Percentiles rank a stretch among this genome's conserved stretches.
Evolutionary conservation across 2,797 vertebrate genomes (phyloP).

Genomic region (Novumbra hubbsi): DNA sequence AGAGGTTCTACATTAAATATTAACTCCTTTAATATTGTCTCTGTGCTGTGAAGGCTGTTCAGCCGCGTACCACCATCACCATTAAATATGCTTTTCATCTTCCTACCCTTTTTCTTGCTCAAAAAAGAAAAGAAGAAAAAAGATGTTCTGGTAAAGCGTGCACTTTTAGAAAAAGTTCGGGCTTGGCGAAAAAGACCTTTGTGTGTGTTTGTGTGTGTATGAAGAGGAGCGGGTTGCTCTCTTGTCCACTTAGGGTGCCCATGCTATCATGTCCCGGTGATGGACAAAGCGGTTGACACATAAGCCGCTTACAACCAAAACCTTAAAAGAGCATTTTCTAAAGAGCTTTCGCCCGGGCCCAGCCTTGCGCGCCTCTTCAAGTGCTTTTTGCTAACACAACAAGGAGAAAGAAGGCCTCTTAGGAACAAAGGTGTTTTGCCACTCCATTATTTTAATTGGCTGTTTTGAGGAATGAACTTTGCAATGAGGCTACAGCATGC

Average conservation of each 20-base stretch:
- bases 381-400: constrained; percentile 56
- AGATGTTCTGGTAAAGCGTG: constrained; percentile 56
- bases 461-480: constrained; percentile 29
- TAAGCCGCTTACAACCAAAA: constrained; percentile 22
- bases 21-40: constrained; percentile 86
- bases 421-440: constrained; percentile 51
- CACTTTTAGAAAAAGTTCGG: constrained; percentile 68
- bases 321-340: constrained; percentile 55
- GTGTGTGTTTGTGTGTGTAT: constrained; percentile 3
- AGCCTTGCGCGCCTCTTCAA: constrained; percentile 50
- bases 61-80: constrained; percentile 72
- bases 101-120: constrained; percentile 69
- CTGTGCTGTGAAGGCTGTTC: constrained; percentile 73
- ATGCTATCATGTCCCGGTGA: constrained; percentile 41
- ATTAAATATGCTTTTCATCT: constrained; percentile 87
- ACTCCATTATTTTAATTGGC: constrained; percentile 17
- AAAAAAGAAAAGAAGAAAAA: constrained; percentile 54
- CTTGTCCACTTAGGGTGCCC: constrained; percentile 61
- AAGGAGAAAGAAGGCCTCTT: constrained; percentile 51
- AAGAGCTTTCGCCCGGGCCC: constrained; percentile 29
- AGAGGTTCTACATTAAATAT: constrained; percentile 81
- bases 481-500: constrained; percentile 21
- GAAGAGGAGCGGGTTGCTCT: background rate
- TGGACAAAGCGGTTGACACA: constrained; percentile 53
- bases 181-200: constrained; percentile 56